Base-by-base conservation (phyloP, 2,113 vertebrate genomes). In the Plecturocebus donacophilus region DNA sequence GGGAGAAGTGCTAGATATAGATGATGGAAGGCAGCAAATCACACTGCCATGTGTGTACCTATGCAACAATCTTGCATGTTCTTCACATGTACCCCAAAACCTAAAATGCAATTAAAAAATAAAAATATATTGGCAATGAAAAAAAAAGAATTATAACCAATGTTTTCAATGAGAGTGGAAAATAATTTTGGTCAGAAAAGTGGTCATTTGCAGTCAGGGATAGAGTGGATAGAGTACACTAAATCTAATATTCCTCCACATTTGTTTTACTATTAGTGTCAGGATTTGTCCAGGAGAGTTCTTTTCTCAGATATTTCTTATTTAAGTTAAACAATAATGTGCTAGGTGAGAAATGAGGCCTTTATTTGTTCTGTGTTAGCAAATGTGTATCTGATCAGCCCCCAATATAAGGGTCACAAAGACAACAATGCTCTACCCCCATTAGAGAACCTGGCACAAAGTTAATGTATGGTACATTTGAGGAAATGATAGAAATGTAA, bases 401-500 rank as follows among this genome's bases (percentile, higher is more conserved):
- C 66, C 42, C 1, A 10, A 14, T 32, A 1, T 47, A 56, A 96
- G 2, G 16, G 75, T 19, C 12, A 42, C 30, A 70, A 92, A 45
- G 13, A 77, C 61, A 52, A 49, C 35, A 20, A 61, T 9, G 30
- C 8, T 32, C 30, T 81, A 5, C 1, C 14, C 32, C 81, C 4
- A 4, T 52, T 49, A 49, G 19, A 38, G 21, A 12, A 21, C 83
- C 27, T 19, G 27, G 21, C 12, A 87, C 35, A 88, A 83, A 76
- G 21, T 20, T 42, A 27, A 27, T 54, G 3, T 14, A 23, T 23
- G 49, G 80, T 27, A 80, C 83, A 58, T 35, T 68, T n/a, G n/a
- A 94, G 86, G 54, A 86, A 66, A 79, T 71, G 21, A 61, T 47
- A 90, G 61, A 80, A 94, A 95, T 77, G 32, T 47, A 90, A 45